These are phyloP conservation scores for Pelmatolapia mariae DNA, from an alignment of 2,113 vertebrate genomes.

Conservation along the genomic window DNA sequence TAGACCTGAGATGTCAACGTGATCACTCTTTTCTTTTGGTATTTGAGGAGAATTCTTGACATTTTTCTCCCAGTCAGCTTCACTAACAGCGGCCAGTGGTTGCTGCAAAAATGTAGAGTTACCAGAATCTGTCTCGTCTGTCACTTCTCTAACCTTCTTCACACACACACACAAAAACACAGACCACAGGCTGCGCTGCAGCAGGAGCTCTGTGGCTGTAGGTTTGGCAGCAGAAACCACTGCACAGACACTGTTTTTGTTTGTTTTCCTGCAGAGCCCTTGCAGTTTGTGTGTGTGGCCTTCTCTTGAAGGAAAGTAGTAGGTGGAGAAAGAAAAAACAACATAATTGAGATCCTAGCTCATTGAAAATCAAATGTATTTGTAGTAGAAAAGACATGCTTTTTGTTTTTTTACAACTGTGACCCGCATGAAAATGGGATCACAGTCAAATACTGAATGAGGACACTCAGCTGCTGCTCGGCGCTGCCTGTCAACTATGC, in stretches of 20 bases:
- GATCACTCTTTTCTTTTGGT: not conserved
- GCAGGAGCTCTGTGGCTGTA: constrained; percentile 14
- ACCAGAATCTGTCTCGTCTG: constrained; percentile 12
- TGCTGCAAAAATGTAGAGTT: constrained; percentile 14
- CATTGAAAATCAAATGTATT: constrained; percentile 13
- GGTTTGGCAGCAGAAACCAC: constrained; percentile 29
- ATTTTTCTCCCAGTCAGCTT: constrained; percentile 43
- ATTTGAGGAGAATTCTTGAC: constrained; percentile 31
- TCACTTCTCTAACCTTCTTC: not conserved
- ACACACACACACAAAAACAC: not conserved
- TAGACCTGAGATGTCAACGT: not conserved
- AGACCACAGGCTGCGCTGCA: constrained; percentile 27
- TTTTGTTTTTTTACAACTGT: not conserved
- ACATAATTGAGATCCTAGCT: constrained; percentile 25
- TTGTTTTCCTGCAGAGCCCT: constrained; percentile 12
- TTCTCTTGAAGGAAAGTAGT: constrained; percentile 23
- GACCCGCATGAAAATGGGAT: constrained; percentile 9
- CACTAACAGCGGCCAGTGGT: constrained; percentile 24
- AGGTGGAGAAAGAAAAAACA: not conserved
- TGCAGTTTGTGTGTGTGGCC: not conserved
- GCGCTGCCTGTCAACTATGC: not conserved
- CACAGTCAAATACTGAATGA: not conserved
- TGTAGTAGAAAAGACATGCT: not conserved
- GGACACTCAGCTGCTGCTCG: not conserved
- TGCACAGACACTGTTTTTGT: constrained; percentile 35